Evolutionary conservation across 64 coral and sea anemone species (phyloP).

Genomic region (Catalaphyllia jardinei): DNA sequence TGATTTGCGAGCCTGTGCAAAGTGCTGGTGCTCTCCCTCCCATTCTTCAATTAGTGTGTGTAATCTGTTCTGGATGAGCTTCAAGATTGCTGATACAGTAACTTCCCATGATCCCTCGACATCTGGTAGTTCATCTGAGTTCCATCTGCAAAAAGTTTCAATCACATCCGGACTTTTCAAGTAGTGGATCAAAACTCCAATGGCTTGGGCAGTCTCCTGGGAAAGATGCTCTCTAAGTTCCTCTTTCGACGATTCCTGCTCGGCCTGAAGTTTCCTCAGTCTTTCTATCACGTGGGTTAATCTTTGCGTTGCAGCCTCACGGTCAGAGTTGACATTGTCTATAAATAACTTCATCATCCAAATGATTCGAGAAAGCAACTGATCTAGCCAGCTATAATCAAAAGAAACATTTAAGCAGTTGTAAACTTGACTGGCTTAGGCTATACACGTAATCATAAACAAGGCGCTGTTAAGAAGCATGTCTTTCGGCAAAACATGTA

Average conservation of each 20-base stretch:
- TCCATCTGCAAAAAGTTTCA: constrained; percentile 36
- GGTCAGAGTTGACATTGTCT: not conserved
- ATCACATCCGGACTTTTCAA: not conserved
- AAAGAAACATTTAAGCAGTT: not conserved
- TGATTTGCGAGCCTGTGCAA: constrained; percentile 14
- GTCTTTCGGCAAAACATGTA: too few relatives aligned
- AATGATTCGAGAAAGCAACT: constrained; percentile 15
- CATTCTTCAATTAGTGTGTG: constrained; percentile 24
- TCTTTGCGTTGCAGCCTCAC: not conserved
- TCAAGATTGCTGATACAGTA: not conserved
- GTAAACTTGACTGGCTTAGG: too few relatives aligned
- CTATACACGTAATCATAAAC: too few relatives aligned
- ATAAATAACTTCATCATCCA: constrained; percentile 17
- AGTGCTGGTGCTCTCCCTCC: constrained; percentile 18
- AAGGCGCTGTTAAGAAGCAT: too few relatives aligned
- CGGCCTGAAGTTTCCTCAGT: not conserved
- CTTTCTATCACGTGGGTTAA: not conserved
- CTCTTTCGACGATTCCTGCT: not conserved
- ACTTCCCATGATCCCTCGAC: constrained; percentile 40
- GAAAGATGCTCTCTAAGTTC: not conserved
- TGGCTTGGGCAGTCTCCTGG: not conserved
- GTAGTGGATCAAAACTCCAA: not conserved
- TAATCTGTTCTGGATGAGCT: not conserved
- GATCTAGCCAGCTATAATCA: constrained; percentile 24
- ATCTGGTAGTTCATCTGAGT: constrained; percentile 8